Base-by-base conservation (phyloP, 2,888 invertebrate genomes). In the Coenonympha glycerion region DNA sequence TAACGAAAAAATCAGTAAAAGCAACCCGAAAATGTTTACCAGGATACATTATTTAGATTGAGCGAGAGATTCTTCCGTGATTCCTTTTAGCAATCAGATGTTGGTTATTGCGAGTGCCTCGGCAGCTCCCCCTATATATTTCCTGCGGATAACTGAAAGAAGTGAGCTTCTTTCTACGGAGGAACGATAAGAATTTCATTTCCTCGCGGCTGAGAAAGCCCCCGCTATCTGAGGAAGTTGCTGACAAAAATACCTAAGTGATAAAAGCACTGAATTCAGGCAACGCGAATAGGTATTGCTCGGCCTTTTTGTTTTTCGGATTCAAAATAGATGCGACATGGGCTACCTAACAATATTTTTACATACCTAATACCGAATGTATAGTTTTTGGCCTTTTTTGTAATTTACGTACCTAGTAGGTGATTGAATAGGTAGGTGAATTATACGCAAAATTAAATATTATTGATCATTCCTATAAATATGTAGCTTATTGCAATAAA, bases 181-280 rank as follows among this genome's bases (percentile, higher is more conserved):
- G 73, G 77, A 75, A 77, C 82, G 88, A 88, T 88, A 88, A 88
- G 87, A 86, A 87, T 88, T 88, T 87, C 87, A 88, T 88, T 88
- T 87, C 87, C 88, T 81, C 71, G 68, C 68, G 63, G 68, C 72
- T 74, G 73, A 76, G 72, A 74, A 71, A 81, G 77, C 79, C 64
- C 67, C 59, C 76, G 79, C 80, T 83, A 84, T 86, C 81, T 78
- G 66, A 79, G 84, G 83, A 86, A 85, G 82, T 77, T 64, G 68
- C 75, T 76, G 80, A 84, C 82, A 78, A 84, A 85, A 86, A 85
- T 84, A 79, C 78, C 77, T 74, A 77, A 83, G 79, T 82, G 85
- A 82, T 83, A 84, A 85, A 84, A 79, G 74, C 69, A 67, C 68
- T 75, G 78, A 72, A 81, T 79, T 76, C 73, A 75, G 76, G 73